Evolutionary conservation across 2,797 vertebrate genomes (phyloP).

Genomic region (Syngnathus rostellatus): DNA sequence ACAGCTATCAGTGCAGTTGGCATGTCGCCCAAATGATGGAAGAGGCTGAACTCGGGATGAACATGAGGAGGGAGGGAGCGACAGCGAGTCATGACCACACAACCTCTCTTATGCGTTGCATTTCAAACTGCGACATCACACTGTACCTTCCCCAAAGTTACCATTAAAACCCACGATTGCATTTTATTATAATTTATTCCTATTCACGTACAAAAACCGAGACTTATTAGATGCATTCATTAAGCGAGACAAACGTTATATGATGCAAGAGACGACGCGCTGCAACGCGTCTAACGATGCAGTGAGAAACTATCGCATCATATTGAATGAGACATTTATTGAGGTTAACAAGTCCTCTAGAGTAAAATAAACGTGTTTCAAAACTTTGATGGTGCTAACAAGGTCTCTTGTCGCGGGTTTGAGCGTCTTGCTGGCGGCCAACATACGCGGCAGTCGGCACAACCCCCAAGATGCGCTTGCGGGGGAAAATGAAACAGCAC

Average conservation of each 20-base stretch:
- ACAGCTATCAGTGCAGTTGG: conserved; percentile 42
- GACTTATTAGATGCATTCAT: neutral
- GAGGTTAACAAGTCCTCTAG: neutral
- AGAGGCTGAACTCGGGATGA: conserved; percentile 18
- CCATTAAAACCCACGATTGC: neutral
- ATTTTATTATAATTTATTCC: neutral
- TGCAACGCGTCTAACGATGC: neutral
- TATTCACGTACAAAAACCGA: neutral
- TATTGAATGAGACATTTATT: neutral
- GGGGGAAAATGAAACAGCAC: conserved; percentile 34
- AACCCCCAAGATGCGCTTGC: conserved; percentile 39
- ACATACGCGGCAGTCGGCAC: conserved; percentile 1
- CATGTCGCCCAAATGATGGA: conserved; percentile 19
- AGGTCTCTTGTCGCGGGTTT: conserved; percentile 17
- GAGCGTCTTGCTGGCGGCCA: conserved; percentile 20
- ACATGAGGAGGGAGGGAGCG: conserved; percentile 2
- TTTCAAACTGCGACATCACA: conserved; percentile 59
- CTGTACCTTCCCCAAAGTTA: conserved; percentile 7
- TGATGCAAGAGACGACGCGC: neutral
- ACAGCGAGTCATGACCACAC: conserved; percentile 36
- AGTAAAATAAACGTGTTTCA: conserved; percentile 9
- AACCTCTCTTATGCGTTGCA: conserved; percentile 12
- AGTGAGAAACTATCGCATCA: neutral
- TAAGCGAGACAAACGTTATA: neutral
- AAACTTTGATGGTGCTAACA: conserved; percentile 39